Evolutionary conservation across 2,888 invertebrate species (phyloP), one percentile per base, ranked within the genome.

Genomic region (Lutraria lutraria): DNA sequence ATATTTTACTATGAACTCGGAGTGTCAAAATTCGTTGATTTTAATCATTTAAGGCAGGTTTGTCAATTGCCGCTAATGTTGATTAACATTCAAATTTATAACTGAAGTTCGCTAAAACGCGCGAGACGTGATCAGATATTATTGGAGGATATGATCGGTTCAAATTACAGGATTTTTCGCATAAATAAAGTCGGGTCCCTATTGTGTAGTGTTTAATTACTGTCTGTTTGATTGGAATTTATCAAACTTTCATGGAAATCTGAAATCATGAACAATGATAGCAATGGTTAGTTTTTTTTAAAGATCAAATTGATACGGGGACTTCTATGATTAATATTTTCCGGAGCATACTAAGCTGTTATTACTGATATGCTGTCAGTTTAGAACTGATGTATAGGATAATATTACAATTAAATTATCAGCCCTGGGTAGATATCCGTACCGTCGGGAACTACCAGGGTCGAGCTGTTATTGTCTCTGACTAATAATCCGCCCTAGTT

Each of bases 181-280:
- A 68, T 68, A 68, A 68, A 68, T 68, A 68, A 68, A 21, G 12
- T 25, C 43, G 43, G 25, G n/a, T n/a, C 25, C 25, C 63, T 25
- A 25, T 25, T 68, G 25, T 68, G 25, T 8, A 68, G 19, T 60
- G 8, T 25, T 68, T 68, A 68, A 68, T 25, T 68, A 25, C 63
- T 68, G 25, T 68, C 25, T 25, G 25, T 25, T 25, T 68, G 63
- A 68, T 68, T 25, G n/a, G 25, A 68, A 25, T 56, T 68, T 25
- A 68, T 68, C 4, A 68, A 68, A 68, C 25, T 68, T 68, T 68
- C 63, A 68, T 68, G 63, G 25, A 68, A 68, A 68, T 68, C 12
- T 25, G 63, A 68, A 68, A 68, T 25, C 63, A 68, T 43, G 63
- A 68, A 25, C 63, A 6, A 6, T n/a, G 25, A 12, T 68, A 25